Evolutionary conservation across 1,140 invertebrate genomes (phyloP), one percentile per base, ranked within the genome.

Genomic region (Pemphigus obesinymphae): DNA sequence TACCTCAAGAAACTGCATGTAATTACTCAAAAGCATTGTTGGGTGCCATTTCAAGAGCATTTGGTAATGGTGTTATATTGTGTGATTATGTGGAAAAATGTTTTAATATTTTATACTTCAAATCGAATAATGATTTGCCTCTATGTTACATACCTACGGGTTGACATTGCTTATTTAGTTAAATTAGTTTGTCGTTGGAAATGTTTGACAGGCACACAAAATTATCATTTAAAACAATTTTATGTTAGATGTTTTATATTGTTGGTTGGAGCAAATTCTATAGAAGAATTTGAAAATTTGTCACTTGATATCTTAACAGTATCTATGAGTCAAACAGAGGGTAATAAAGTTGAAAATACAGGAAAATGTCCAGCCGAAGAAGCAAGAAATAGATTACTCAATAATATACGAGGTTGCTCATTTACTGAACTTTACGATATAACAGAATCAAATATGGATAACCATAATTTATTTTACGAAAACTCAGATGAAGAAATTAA

Each of bases 161-260:
- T 66, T 66, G 34, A 66, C 20, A 37, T 66, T 20, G 63, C 63
- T 23, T 31, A 66, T 66, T n/a, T 66, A 26, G 63, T 66, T 8
- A 66, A 66, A 66, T 13, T 66, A 34, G 63, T 66, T 37, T 66
- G 63, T 37, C 63, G 63, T 7, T 66, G 63, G 63, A 66, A 66
- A 66, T 66, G 63, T 37, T 40, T 66, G 20, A 37, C 63, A 13
- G 58, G 29, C 13, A 61, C 58, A 61, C 31, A 31, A n/a, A 66
- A 37, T 66, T 66, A 37, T 37, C 63, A 31, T 3, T 37, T 37
- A 37, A 37, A 37, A n/a, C 31, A 66, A 37, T 66, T 66, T 37
- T 66, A 66, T 37, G 63, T 37, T 37, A 40, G 63, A 37, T 66
- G 63, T 66, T 31, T 66, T 8, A 66, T 37, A 11, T 66, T 66